phyloP scores from a whole-genome alignment of 2,113 vertebrate genomes.

The Nesospiza acunhae region DNA sequence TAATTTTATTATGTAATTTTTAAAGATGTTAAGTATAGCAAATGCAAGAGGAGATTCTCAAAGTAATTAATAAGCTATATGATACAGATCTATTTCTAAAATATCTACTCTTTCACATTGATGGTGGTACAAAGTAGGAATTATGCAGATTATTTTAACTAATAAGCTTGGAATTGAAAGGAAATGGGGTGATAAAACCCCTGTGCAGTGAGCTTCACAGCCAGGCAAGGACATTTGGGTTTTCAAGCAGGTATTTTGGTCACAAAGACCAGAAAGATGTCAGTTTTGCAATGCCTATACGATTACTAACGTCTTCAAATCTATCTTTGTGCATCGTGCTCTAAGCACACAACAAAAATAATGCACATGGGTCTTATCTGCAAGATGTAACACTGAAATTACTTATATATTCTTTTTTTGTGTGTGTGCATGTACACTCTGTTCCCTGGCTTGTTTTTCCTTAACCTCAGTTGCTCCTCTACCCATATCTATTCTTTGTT shows the following conservation, averaged over 20 bases:
- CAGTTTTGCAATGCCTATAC: not conserved
- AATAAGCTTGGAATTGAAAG: not conserved
- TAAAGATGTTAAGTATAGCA: not conserved
- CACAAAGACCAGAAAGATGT: not conserved
- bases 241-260: not conserved
- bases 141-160: slow-evolving; percentile 9
- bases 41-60: not conserved
- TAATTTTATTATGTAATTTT: not conserved
- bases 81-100: not conserved
- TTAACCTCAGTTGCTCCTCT: not conserved
- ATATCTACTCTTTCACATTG: not conserved
- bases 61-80: not conserved
- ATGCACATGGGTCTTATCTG: not conserved
- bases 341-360: not conserved
- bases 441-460: not conserved
- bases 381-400: not conserved
- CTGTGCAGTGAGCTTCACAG: not conserved
- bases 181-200: not conserved
- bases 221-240: not conserved
- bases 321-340: not conserved
- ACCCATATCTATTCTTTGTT: not conserved
- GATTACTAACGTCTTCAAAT: not conserved
- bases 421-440: not conserved
- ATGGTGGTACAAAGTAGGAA: not conserved
- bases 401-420: not conserved